Base-by-base conservation (phyloP, 2,113 vertebrate genomes). In the Cheirogaleus medius region DNA sequence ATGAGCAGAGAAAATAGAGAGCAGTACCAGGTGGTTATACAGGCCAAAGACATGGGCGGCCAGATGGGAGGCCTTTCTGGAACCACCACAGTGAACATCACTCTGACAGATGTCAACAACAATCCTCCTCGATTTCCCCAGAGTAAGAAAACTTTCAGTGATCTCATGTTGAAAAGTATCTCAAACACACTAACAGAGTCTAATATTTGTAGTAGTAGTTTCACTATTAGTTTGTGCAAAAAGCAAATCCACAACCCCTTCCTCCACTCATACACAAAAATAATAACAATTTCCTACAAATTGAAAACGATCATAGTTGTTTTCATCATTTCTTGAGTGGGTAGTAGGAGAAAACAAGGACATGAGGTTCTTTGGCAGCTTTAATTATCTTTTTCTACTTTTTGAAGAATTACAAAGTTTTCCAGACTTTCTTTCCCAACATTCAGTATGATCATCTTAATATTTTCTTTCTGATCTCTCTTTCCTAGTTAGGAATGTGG, bases 41-140 rank as follows among this genome's bases (percentile, higher is more conserved):
- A 99, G 97, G 99, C 99, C 8, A 99, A 99, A 74, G 99, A 99
- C 98, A 99, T 99, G 99, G 99, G 99, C 0, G 99, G 99, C 44
- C 99, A 99, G 98, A 99, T 99, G 99, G 99, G 99, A 0, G 99
- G 99, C 15, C 97, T 99, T 32, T 99, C 99, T 15, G 99, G 99
- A 2, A 99, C 99, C 69, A 99, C 99, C 5, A 99, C 99, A 0
- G 99, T 99, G 98, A 99, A 99, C 98, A 99, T 99, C 98, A 99
- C 99, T 0, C 98, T 99, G 90, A 99, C 99, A 0, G 99, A 99
- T 2, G 99, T 99, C 42, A 99, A 99, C 17, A 99, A 99, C 98
- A 99, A 99, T 63, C 99, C 99, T 0, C 99, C 99, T n/a, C 99
- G 99, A 74, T 99, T 99, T 76, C 99, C 99, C 0, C 99, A 99